A percentile compares a stretch with the other conserved stretches of the same genome.
Evolutionary conservation across 2,888 invertebrate genomes (phyloP).

Genomic region (Diarsia brunnea): DNA sequence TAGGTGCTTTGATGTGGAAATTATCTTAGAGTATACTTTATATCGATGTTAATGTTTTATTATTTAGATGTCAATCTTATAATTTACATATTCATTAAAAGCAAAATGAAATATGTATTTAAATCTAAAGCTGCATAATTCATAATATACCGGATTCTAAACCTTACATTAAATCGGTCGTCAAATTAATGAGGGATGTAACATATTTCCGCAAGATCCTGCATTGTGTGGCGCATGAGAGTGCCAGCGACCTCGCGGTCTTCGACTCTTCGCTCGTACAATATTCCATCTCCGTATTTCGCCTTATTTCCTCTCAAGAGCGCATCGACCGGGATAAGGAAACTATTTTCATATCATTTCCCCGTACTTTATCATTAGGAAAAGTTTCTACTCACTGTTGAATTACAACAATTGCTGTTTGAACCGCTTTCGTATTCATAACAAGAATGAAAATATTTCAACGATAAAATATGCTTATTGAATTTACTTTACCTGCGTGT

Average conservation of each 20-base stretch:
- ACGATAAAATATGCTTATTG: constrained; percentile 62
- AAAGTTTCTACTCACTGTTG: constrained; percentile 70
- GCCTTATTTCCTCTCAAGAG: constrained; percentile 62
- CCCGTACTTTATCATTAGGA: constrained; percentile 70
- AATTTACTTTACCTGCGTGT: constrained; percentile 65
- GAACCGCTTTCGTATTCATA: constrained; percentile 74
- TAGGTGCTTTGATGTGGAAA: constrained; percentile 10
- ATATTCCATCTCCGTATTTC: constrained; percentile 64
- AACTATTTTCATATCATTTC: constrained; percentile 79
- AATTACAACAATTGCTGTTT: constrained; percentile 74
- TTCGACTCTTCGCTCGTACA: constrained; percentile 58
- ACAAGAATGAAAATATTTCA: constrained; percentile 65
- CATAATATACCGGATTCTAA: neutral
- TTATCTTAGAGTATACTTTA: neutral
- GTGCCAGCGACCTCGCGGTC: constrained; percentile 63
- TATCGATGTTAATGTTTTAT: neutral
- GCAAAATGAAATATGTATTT: neutral
- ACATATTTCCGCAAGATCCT: constrained; percentile 13
- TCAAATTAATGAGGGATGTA: constrained; percentile 42
- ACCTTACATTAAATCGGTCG: constrained; percentile 5
- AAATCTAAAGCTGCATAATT: neutral
- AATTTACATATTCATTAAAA: neutral
- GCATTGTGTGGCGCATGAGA: constrained; percentile 26
- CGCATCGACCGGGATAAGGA: constrained; percentile 68
- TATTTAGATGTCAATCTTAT: neutral